Percentiles rank a stretch among this genome's conserved stretches.
Conservation (phyloP, 2,113 vertebrate genomes). For the Menura novaehollandiae region DNA sequence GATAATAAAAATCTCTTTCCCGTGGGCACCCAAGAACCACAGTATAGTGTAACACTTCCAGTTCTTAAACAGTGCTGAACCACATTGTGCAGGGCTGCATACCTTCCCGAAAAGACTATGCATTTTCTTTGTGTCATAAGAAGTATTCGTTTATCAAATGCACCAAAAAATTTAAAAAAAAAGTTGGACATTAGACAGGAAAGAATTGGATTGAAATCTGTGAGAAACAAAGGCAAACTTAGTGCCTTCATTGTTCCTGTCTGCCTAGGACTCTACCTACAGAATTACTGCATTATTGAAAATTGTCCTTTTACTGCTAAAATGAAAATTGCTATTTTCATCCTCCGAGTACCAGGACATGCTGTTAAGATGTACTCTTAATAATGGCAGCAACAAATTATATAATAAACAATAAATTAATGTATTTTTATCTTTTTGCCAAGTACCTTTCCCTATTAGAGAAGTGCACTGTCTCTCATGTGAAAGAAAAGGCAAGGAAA, state of each 20-base stretch:
- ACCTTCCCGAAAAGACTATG: background rate
- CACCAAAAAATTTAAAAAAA: background rate
- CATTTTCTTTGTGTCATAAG: background rate
- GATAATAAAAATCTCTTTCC: slow-evolving; percentile 44
- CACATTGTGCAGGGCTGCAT: background rate
- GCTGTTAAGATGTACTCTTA: background rate
- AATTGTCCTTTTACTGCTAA: background rate
- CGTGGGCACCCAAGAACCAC: slow-evolving; percentile 31
- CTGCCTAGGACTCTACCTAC: background rate
- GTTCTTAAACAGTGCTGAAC: background rate
- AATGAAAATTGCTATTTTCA: background rate
- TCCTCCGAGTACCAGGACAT: background rate
- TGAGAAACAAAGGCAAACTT: background rate
- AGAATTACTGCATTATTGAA: background rate
- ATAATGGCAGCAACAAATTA: background rate
- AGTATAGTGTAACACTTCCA: slow-evolving; percentile 11
- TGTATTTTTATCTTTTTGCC: background rate
- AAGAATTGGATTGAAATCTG: background rate
- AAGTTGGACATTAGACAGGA: background rate
- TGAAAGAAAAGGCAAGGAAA: background rate
- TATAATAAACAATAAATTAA: background rate
- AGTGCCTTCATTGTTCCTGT: background rate
- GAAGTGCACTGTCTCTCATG: background rate
- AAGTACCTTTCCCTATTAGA: background rate
- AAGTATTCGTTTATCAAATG: background rate